A percentile compares a stretch with the other conserved stretches of the same genome.
phyloP scores from a whole-genome alignment of 2,113 vertebrate species.

The Melierax canorus region DNA sequence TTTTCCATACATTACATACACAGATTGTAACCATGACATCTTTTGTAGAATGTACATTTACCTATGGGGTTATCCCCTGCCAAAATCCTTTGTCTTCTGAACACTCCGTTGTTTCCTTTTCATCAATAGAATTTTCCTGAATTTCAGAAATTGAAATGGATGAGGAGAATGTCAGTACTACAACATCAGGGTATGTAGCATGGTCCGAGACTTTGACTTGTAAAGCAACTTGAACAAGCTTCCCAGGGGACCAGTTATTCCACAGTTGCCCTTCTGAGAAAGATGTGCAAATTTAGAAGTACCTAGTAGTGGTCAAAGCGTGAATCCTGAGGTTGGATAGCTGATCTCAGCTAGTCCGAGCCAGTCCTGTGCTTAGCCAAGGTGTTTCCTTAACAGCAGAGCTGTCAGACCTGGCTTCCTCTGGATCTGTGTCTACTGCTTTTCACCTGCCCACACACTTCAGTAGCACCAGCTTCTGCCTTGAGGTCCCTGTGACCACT shows the following conservation, averaged over 20 bases:
- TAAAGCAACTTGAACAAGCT: background rate
- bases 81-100: background rate
- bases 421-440: rapidly evolving
- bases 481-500: background rate
- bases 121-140: background rate
- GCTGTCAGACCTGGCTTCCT: background rate
- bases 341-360: background rate
- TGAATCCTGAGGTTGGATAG: background rate
- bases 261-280: background rate
- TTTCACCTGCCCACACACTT: background rate
- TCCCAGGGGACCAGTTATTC: background rate
- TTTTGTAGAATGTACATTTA: background rate
- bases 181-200: no score
- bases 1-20: background rate
- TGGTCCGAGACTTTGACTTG: background rate
- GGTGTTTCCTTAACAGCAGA: background rate
- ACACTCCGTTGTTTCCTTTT: background rate
- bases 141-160: background rate
- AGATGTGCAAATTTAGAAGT: background rate
- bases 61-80: background rate
- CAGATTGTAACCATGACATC: background rate
- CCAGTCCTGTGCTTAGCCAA: background rate
- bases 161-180: background rate
- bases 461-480: background rate
- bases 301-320: background rate